Conservation (phyloP, 2,113 vertebrate species). For the Gambusia affinis region DNA sequence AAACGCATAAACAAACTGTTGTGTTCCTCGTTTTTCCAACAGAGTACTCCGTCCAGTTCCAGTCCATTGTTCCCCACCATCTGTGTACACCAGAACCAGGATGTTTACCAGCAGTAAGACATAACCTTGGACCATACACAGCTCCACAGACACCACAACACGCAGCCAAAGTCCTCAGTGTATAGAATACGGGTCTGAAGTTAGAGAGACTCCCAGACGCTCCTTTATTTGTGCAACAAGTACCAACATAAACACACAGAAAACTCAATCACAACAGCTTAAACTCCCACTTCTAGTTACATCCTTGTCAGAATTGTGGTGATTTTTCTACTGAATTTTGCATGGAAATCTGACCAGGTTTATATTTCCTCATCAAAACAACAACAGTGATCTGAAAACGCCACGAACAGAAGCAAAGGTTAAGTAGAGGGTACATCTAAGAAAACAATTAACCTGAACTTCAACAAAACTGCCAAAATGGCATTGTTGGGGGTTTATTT, state of each 20-base stretch:
- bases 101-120: conserved; percentile 66
- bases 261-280: no score
- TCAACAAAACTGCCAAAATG: neutral
- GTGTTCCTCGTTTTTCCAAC: conserved; percentile 13
- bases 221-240: neutral
- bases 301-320: neutral
- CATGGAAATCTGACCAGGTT: neutral
- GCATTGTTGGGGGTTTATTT: no score
- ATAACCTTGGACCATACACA: conserved; percentile 32
- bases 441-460: neutral
- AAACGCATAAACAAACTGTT: neutral
- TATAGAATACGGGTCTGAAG: conserved; percentile 26
- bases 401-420: neutral
- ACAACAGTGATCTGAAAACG: neutral
- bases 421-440: neutral
- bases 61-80: conserved; percentile 54
- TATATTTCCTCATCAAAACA: neutral
- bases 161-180: neutral
- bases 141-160: conserved; percentile 14
- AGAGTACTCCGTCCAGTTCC: conserved; percentile 17
- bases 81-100: conserved; percentile 56
- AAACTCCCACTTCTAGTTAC: no score
- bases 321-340: neutral
- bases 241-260: neutral
- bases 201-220: neutral